Evolutionary conservation across 2,888 invertebrate species (phyloP), one percentile per base, ranked within the genome.

Genomic region (Cactoblastis cactorum): DNA sequence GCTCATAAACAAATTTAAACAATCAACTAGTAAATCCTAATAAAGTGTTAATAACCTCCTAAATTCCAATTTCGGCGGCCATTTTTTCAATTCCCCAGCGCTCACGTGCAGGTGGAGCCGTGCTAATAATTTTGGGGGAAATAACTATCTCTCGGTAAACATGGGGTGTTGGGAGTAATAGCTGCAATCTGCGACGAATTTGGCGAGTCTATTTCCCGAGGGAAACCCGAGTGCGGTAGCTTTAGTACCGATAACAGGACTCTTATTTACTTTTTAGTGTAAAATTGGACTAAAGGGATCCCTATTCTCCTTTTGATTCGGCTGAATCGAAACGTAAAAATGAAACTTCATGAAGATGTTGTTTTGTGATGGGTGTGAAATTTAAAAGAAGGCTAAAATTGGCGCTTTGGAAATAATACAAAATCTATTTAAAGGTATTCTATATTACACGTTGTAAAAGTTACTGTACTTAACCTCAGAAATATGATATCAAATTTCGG

Each of bases 71-170:
- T 80, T 73, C 58, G 57, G 67, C 63, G 68, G 71, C 68, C 60
- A 63, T 69, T 75, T 77, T 78, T 78, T 73, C 67, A 56, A 71
- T 66, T 71, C 75, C 73, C 74, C 57, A 54, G 57, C 63, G 68
- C 67, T 62, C 70, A 70, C 70, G 71, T 70, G 67, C 62, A 43
- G 28, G 43, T 43, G 58, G 71, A 74, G 68, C 69, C 76, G 74
- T 70, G 76, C 80, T 77, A 80, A 80, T 86, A 80, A 86, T 81
- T 83, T 78, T 77, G 71, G 71, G 63, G 70, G 72, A 71, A 72
- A 81, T 80, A 82, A 83, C 83, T 84, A 85, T 83, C 73, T 77
- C 62, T 66, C 60, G 67, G 81, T 77, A 83, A 84, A 83, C 85
- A 80, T 43, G 74, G 74, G 83, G 82, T 67, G 80, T 77, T 74